phyloP scores from a whole-genome alignment of 2,797 vertebrate genomes.

The Crocidura indochinensis region DNA sequence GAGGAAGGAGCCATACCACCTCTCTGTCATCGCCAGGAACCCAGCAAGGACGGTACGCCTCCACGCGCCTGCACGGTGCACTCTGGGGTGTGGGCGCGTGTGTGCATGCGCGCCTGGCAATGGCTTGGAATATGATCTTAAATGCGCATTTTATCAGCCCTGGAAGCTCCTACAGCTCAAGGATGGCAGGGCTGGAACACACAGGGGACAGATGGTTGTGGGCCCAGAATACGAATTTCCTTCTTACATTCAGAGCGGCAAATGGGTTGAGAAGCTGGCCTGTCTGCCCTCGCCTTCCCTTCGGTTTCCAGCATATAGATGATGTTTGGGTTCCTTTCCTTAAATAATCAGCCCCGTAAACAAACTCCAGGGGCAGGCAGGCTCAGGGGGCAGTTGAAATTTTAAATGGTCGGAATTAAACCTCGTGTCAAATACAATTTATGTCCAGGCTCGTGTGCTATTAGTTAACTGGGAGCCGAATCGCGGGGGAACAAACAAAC shows the following conservation, averaged over 20 bases:
- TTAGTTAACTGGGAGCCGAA: slow-evolving; percentile 93
- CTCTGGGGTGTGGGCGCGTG: not conserved
- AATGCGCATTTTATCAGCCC: slow-evolving; percentile 76
- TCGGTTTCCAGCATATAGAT: slow-evolving; percentile 79
- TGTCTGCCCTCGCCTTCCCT: slow-evolving; percentile 69
- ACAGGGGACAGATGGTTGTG: slow-evolving; percentile 61
- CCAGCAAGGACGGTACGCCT: slow-evolving; percentile 32
- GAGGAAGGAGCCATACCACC: slow-evolving; percentile 57
- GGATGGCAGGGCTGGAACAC: slow-evolving; percentile 61
- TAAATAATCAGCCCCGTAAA: slow-evolving; percentile 82
- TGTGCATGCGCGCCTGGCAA: not conserved
- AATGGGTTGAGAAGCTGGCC: slow-evolving; percentile 43
- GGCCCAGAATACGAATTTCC: slow-evolving; percentile 79
- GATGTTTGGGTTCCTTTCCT: slow-evolving; percentile 79
- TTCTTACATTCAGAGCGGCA: slow-evolving; percentile 74
- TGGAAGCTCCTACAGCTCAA: slow-evolving; percentile 73
- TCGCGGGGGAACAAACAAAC: slow-evolving; percentile 91
- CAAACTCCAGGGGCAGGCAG: slow-evolving; percentile 87
- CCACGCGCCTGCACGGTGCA: slow-evolving; percentile 42
- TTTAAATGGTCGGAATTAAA: slow-evolving; percentile 92
- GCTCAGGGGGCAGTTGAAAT: slow-evolving; percentile 87
- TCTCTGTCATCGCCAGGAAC: slow-evolving; percentile 41
- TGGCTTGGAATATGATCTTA: slow-evolving; percentile 74
- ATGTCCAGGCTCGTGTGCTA: slow-evolving; percentile 90
- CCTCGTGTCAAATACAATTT: slow-evolving; percentile 92